Evolutionary conservation across 2,888 invertebrate genomes (phyloP), one percentile per base, ranked within the genome.

Genomic region (Sarcophaga carnaria): DNA sequence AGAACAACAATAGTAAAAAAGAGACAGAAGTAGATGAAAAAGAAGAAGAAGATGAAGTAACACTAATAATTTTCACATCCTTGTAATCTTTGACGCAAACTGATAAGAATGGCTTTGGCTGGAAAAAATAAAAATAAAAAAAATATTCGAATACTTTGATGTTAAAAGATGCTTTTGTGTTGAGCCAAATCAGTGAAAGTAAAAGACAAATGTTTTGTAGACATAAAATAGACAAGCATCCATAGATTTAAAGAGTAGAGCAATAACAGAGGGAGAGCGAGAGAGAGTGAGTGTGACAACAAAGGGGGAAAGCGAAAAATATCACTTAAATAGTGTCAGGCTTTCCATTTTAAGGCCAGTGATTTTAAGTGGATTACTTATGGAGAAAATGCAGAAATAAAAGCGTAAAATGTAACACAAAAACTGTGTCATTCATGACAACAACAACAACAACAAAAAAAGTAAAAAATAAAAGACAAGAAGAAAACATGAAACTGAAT

Each of bases 281-380:
- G 3, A 37, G 37, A 37, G 37, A 37, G 37, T 2, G 37, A 37
- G 3, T 8, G 37, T 10, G 37, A 10, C 37, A 37, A 37, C 2
- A 37, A 37, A 37, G 37, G 10, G 10, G 0, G 37, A 37, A 81
- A 20, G 47, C 45, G 4, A 45, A 77, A 74, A 45, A 63, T n/a
- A 69, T 79, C 62, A 74, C 25, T 74, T 54, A 59, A 80, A 66
- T 10, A 37, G 80, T 74, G 64, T 83, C 71, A 76, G 22, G 67
- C 10, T 70, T 59, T 25, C 3, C 62, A 6, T 45, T 45, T 49
- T 25, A 78, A 69, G 62, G 72, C 12, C 69, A 70, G 49, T 69
- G 67, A 64, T 60, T 76, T 20, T 66, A 75, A 59, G 59, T 66
- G 47, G 49, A 49, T 70, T 49, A 63, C 25, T 82, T 66, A 64